phyloP scores from a whole-genome alignment of 2,113 vertebrate genomes.

The Cepphus grylle region DNA sequence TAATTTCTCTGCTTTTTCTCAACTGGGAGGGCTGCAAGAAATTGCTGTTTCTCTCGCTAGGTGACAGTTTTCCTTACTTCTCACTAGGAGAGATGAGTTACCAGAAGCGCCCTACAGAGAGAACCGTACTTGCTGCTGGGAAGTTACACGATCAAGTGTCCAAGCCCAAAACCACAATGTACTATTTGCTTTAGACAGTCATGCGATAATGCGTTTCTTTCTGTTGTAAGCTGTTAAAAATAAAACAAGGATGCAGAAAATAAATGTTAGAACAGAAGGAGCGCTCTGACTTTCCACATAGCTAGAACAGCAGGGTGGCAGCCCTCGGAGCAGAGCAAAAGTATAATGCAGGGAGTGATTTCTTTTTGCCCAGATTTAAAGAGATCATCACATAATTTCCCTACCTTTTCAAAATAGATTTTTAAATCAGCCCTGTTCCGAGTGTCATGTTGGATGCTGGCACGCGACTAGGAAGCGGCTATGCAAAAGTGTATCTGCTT shows the following conservation, averaged over 20 bases:
- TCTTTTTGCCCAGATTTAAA: neutral
- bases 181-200: conserved; percentile 45
- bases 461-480: neutral
- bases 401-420: neutral
- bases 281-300: neutral
- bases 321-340: neutral
- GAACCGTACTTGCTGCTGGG: conserved; percentile 34
- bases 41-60: neutral
- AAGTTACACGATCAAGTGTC: conserved; percentile 46
- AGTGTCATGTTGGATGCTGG: neutral
- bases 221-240: conserved; percentile 54
- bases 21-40: neutral
- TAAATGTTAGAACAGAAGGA: conserved; percentile 3
- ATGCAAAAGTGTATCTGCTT: neutral
- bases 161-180: conserved; percentile 58
- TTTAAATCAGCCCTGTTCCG: neutral
- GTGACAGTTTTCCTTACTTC: conserved; percentile 39
- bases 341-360: neutral
- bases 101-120: conserved; percentile 43
- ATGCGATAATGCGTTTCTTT: conserved; percentile 28
- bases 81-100: conserved; percentile 39
- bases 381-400: neutral
- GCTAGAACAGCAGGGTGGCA: neutral
- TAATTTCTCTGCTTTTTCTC: neutral
- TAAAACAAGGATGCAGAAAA: conserved; percentile 43